Base-by-base conservation (phyloP, 2,113 vertebrate genomes). In the Tragelaphus buxtoni region DNA sequence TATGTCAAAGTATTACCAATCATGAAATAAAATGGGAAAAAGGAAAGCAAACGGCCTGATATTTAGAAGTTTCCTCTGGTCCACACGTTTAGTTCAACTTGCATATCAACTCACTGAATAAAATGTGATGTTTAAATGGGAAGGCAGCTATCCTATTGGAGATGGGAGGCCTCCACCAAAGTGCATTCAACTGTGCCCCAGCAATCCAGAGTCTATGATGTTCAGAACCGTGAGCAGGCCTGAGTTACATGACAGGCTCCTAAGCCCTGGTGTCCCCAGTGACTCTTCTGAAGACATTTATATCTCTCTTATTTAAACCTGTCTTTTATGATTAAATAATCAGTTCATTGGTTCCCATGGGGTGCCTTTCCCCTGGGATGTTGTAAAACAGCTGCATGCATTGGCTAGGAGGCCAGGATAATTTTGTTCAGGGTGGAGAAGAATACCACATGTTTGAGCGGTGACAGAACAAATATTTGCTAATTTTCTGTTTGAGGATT, bases 401-500 rank as follows among this genome's bases (percentile, higher is more conserved):
- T 72, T 82, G 97, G 88, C 96, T 96, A 96, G 45, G 86, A 98
- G 69, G 96, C 58, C 69, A 93, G 85, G 91, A 96, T 97, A 95
- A 96, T 90, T 96, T 94, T 98, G 84, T 88, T 94, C 65, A 49
- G 18, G 63, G 30, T 80, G 9, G 55, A 49, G 96, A 97, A 94
- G 96, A 98, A 94, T 74, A 82, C 81, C 94, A 55, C 53, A 61
- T 63, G 88, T 94, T 98, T 97, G 65, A 98, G 92, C 88, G 97
- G 74, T 84, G 96, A 97, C 93, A 97, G 97, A 98, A 98, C 98
- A 98, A 98, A 98, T 90, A 96, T 98, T 98, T 96, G 85, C 92
- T 99, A 97, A 98, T 99, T 98, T 98, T 98, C 97, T 98, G 47
- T 98, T 98, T 94, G 96, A 98, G 96, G 85, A 97, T 98, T 98